Evolutionary conservation across 53 echinoderm and acorn worm species (phyloP), one percentile per base, ranked within the genome.

Genomic region (Glandiceps talaboti): DNA sequence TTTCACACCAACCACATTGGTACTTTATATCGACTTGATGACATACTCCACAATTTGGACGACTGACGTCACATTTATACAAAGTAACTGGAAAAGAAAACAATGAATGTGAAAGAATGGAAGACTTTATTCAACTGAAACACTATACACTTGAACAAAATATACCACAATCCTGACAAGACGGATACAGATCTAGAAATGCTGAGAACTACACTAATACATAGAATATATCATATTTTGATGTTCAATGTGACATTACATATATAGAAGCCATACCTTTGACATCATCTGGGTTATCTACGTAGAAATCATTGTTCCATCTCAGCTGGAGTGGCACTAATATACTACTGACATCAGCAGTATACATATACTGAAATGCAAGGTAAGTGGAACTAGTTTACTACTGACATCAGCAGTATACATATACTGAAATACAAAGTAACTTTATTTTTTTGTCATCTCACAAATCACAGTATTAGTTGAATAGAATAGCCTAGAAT

Each of bases 1-100:
- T 32, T 76, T 87, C 84, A 79, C 99, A 99, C 99, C 99, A 99
- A 30, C 99, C 99, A 76, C 99, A 93, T 0, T 87, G 10, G 30
- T 85, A 99, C 77, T 89, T 87, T 14, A 75, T 31, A 27, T 91
- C 85, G 0, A 89, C 90, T 32, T 86, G 85, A 32, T 93, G 81
- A 79, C 99, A 99, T n/a, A 85, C 79, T 25, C 99, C 99, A 77
- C 99, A 99, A 82, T 86, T 89, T 20, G 82, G 74, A 26, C 99
- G 80, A 1, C 77, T 73, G 1, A 94, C 82, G 10, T 83, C 74
- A 82, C 99, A 99, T 82, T 99, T 99, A 85, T 89, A 99, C 27
- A 99, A 83, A 29, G 75, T 87, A 64, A 90, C 97, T 96, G 85
- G 1, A 30, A 76, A 83, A 25, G 81, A 1, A 75, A 29, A 75